Conservation (phyloP, 2,888 invertebrate species). For the Parnassius orleans region DNA sequence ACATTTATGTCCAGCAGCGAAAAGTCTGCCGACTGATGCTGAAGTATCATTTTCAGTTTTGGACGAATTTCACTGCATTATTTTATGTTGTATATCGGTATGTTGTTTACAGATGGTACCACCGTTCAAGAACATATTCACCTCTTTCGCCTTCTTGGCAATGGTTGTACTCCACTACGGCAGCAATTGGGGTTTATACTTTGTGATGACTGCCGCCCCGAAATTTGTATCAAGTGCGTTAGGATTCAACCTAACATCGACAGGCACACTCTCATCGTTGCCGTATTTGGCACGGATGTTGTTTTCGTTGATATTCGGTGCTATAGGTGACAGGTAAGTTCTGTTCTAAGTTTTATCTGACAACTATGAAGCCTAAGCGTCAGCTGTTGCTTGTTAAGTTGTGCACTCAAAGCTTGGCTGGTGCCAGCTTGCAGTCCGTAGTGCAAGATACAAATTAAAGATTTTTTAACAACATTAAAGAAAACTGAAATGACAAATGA, state of each 20-base stretch:
- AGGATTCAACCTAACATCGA: constrained; percentile 86
- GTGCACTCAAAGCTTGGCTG: too few relatives aligned
- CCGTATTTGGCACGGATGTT: constrained; percentile 87
- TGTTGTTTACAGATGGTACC: constrained; percentile 78
- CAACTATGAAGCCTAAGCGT: too few relatives aligned
- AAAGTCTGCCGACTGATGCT: too few relatives aligned
- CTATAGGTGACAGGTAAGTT: constrained; percentile 82
- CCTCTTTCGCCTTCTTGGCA: constrained; percentile 86
- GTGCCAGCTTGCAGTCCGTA: too few relatives aligned
- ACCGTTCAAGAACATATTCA: constrained; percentile 83
- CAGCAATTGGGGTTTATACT: constrained; percentile 87
- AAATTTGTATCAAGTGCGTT: constrained; percentile 87
- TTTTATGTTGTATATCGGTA: constrained; percentile 30
- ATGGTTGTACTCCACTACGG: constrained; percentile 86
- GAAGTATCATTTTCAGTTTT: too few relatives aligned
- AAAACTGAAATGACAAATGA: too few relatives aligned
- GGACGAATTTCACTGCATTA: too few relatives aligned
- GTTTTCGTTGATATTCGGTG: constrained; percentile 86
- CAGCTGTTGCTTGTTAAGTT: too few relatives aligned
- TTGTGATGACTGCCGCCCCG: constrained; percentile 88
- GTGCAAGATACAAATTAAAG: too few relatives aligned
- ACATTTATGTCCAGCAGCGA: too few relatives aligned
- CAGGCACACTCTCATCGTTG: constrained; percentile 85
- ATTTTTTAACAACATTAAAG: too few relatives aligned
- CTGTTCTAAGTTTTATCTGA: too few relatives aligned